phyloP scores from a whole-genome alignment of 1,140 invertebrate species.

The Cydia splendana region DNA sequence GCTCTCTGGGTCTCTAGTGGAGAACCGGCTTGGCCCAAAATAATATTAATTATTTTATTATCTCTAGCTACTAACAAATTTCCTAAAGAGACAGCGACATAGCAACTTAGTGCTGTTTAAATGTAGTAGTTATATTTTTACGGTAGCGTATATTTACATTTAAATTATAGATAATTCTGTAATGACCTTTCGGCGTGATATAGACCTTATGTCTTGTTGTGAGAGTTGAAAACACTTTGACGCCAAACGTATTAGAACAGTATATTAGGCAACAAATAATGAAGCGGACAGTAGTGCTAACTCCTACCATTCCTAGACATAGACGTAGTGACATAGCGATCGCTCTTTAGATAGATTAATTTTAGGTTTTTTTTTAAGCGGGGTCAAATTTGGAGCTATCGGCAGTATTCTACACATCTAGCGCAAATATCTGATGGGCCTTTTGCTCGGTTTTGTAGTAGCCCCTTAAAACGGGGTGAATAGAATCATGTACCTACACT shows the following conservation, averaged over 20 bases:
- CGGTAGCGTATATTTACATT: slow-evolving; percentile 40
- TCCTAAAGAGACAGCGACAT: slow-evolving; percentile 52
- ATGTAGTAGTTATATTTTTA: slow-evolving; percentile 46
- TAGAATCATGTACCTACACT: not conserved
- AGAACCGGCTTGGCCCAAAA: slow-evolving; percentile 27
- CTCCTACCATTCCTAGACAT: slow-evolving; percentile 46
- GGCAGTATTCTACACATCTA: not conserved
- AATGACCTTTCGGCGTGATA: slow-evolving; percentile 26
- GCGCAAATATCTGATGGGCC: not conserved
- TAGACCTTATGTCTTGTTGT: slow-evolving; percentile 20
- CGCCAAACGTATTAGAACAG: slow-evolving; percentile 17
- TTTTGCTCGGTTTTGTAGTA: not conserved
- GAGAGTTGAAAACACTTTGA: not conserved
- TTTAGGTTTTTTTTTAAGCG: slow-evolving; percentile 34
- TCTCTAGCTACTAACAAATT: slow-evolving; percentile 43
- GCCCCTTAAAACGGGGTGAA: not conserved
- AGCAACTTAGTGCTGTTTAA: slow-evolving; percentile 29
- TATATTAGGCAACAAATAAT: slow-evolving; percentile 35
- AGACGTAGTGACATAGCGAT: slow-evolving; percentile 40
- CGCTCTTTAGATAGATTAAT: slow-evolving; percentile 41
- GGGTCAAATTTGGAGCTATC: not conserved
- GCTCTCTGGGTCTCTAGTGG: not conserved
- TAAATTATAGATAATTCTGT: slow-evolving; percentile 38
- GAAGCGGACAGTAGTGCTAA: slow-evolving; percentile 40
- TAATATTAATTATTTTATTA: slow-evolving; percentile 35